A percentile compares a stretch with the other conserved stretches of the same genome.
phyloP scores from a whole-genome alignment of 2,797 vertebrate genomes.

The Anolis apletophallus region DNA sequence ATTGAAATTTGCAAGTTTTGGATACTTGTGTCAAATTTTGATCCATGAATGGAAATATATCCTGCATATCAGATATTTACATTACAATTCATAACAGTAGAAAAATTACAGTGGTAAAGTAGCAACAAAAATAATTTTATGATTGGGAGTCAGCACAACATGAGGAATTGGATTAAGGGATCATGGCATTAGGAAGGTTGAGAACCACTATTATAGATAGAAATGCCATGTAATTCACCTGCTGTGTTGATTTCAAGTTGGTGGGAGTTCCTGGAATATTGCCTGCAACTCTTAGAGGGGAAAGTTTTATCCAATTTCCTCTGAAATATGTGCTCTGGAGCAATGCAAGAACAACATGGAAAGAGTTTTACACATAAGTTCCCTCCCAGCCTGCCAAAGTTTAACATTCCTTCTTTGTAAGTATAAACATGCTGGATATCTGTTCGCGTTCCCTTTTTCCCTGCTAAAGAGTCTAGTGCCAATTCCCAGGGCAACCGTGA shows the following conservation, averaged over 20 bases:
- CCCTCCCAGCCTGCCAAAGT: slow-evolving; percentile 12
- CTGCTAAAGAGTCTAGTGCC: slow-evolving; percentile 54
- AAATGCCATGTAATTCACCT: not conserved
- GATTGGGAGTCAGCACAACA: no score
- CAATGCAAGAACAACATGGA: slow-evolving; percentile 1
- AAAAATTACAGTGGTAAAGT: no score
- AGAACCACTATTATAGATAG: no score
- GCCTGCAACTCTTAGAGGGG: not conserved
- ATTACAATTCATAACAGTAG: no score
- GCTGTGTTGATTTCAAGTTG: not conserved
- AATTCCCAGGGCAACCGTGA: slow-evolving; percentile 46
- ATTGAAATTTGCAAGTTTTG: no score
- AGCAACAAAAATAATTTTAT: no score
- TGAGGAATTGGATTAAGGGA: no score
- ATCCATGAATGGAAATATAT: no score
- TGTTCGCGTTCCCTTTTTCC: slow-evolving; percentile 28
- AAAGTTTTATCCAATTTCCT: not conserved
- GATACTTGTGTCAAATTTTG: no score
- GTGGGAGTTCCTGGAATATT: not conserved
- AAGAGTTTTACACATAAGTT: slow-evolving; percentile 8
- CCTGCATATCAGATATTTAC: no score
- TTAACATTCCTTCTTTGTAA: slow-evolving; percentile 29
- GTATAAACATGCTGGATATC: slow-evolving; percentile 44
- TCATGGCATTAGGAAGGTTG: no score
- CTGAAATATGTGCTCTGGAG: not conserved